Base-by-base conservation (phyloP, 1,140 invertebrate species). In the Chironomus striatipennis region DNA sequence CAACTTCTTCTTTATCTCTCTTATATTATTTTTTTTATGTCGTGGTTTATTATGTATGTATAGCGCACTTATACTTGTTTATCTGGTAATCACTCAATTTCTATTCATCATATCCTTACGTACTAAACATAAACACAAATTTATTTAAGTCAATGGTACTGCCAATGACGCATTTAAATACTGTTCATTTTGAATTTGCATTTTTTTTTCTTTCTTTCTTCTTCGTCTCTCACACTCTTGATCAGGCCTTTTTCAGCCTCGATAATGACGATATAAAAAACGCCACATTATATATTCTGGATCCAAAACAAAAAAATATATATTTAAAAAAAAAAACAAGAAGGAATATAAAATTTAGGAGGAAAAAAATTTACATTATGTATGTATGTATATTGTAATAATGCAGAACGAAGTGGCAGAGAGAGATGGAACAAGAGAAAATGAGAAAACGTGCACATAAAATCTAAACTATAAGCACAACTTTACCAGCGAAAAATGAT, bases 131-230 rank as follows among this genome's bases (percentile, higher is more conserved):
- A 57, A 57, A 57, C 47, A 57, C 47, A 57, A 5, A n/a, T 15
- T 47, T 57, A 34, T 34, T 34, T n/a, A 57, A 57, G 47, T 57
- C 47, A 15, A 57, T 57, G 47, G n/a, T n/a, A 57, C n/a, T 34
- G 24, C 47, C 47, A 57, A 57, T 57, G 47, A 57, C 47, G 47
- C 47, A 57, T 57, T 57, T 57, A 57, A 57, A 57, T 57, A 57
- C n/a, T n/a, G 47, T 34, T 34, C 24, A 34, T 34, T 34, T 5
- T 57, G 10, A 57, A 57, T 57, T 57, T 57, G 47, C 47, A 57
- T 47, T 47, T 34, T n/a, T n/a, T n/a, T n/a, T n/a, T n/a, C n/a
- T n/a, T n/a, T n/a, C n/a, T n/a, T n/a, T n/a, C n/a, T n/a, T n/a
- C n/a, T n/a, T n/a, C n/a, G n/a, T n/a, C 24, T 34, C 24, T 34